Conservation (phyloP, 2,888 invertebrate genomes). For the Drosophila mayaguana region DNA sequence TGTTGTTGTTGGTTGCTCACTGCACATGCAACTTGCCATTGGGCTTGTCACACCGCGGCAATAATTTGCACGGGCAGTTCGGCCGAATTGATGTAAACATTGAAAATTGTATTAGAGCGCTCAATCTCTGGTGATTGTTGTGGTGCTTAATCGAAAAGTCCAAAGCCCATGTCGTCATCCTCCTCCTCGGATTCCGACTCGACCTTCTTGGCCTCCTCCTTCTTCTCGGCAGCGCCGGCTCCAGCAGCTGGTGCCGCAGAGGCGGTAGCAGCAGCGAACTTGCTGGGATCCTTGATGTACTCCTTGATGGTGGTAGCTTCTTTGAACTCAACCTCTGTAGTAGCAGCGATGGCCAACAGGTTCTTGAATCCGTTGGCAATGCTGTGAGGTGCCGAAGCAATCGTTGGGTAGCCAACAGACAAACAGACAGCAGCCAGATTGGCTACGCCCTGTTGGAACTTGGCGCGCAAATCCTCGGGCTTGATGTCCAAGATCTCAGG, state of each 20-base stretch:
- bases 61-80: constrained; percentile 75
- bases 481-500: constrained; percentile 99
- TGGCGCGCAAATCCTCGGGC: constrained; percentile 95
- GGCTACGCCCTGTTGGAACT: constrained; percentile 96
- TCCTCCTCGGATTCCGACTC: constrained; percentile 91
- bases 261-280: constrained; percentile 91
- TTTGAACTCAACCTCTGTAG: constrained; percentile 97
- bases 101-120: constrained; percentile 33
- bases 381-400: constrained; percentile 98
- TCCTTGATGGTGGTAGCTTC: constrained; percentile 97
- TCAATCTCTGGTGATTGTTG: constrained; percentile 10
- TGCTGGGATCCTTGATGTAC: constrained; percentile 97
- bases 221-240: constrained; percentile 88
- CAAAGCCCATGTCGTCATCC: constrained; percentile 99
- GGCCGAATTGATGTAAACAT: constrained; percentile 47
- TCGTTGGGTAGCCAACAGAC: constrained; percentile 97
- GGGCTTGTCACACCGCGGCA: constrained; percentile 84
- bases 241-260: constrained; percentile 88
- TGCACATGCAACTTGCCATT: constrained; percentile 82
- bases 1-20: constrained; percentile 34
- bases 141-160: constrained; percentile 92
- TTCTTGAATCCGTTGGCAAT: constrained; percentile 99
- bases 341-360: constrained; percentile 97
- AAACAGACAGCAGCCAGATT: constrained; percentile 97
- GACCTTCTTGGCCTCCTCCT: constrained; percentile 92